These are phyloP conservation scores for Pachypanchax playfairii DNA, from an alignment of 2,113 vertebrate species.

Conservation along the genomic window DNA sequence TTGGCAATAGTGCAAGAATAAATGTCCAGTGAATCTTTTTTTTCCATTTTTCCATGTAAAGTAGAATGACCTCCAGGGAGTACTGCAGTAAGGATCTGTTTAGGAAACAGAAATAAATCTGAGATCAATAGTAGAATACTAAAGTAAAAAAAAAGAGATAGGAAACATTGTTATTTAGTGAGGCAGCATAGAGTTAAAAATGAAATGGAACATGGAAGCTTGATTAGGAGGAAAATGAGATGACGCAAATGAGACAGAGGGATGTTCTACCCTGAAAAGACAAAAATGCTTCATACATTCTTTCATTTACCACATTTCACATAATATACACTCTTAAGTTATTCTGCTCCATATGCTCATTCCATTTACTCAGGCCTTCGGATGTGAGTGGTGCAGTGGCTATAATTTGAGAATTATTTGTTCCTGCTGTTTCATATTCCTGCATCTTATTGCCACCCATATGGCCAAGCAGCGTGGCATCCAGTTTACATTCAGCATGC, in stretches of 20 bases:
- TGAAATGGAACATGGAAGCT: slow-evolving; percentile 58
- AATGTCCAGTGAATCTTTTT: neutral
- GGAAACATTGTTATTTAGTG: slow-evolving; percentile 51
- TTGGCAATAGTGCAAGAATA: slow-evolving; percentile 7
- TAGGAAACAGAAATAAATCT: slow-evolving; percentile 36
- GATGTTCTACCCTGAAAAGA: slow-evolving; percentile 49
- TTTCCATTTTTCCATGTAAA: neutral
- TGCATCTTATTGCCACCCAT: slow-evolving; percentile 67
- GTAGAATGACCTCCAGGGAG: slow-evolving; percentile 13
- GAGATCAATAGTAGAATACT: slow-evolving; percentile 55
- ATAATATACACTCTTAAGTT: slow-evolving; percentile 56
- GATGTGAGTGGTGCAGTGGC: slow-evolving; percentile 47
- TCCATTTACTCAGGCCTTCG: slow-evolving; percentile 60
- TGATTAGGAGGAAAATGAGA: slow-evolving; percentile 70
- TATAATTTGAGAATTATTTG: slow-evolving; percentile 77
- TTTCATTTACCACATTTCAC: slow-evolving; percentile 52
- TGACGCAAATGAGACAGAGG: slow-evolving; percentile 67
- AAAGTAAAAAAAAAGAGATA: slow-evolving; percentile 48
- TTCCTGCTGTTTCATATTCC: slow-evolving; percentile 72
- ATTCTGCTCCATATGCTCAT: slow-evolving; percentile 65
- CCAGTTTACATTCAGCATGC: slow-evolving; percentile 63
- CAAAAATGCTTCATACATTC: slow-evolving; percentile 49
- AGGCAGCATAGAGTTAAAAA: slow-evolving; percentile 56
- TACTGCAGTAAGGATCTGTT: slow-evolving; percentile 25
- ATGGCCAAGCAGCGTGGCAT: slow-evolving; percentile 63